Base-by-base conservation (phyloP, 2,888 invertebrate species). In the Chrysotoxum bicinctum region DNA sequence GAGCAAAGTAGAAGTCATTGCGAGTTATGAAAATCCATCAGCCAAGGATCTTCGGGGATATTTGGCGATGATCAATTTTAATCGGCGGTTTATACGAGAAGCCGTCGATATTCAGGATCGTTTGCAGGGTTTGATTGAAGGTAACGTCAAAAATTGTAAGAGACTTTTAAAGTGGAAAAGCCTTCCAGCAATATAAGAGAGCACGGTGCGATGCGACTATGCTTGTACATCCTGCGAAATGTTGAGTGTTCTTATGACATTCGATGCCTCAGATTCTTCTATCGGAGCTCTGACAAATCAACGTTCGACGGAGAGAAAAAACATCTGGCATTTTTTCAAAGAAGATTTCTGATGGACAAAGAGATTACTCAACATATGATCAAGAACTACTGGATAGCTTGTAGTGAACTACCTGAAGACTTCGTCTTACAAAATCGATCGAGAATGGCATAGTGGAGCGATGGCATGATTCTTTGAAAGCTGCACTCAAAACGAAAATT, bases 391-490 rank as follows among this genome's bases (percentile, higher is more conserved):
- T 56, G 19, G 56, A 16, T 4, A 19, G 1, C 48, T 85, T 1
- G 88, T 87, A 6, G 52, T 85, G 2, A 32, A 75, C 0, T 85
- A 87, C 19, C 32, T 82, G 32, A 48, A 52, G 19, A 84, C 85
- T 12, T 82, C 86, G 10, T 26, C 83, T 3, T 87, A 86, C 50
- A n/a, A 87, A 88, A 30, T 83, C 87, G 0, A 83, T 86, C 64
- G 45, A 83, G 14, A 88, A 88, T 52, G 87, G 86, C 1, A 62
- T 86, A 23, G 58, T 87, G 12, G 88, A 88, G 56, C 48, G 87
- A 30, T 88, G 83, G 68, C 86, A 88, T 35, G 72, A 87, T 1
- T 73, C 76, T 1, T 10, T 88, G 9, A 87, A 88, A 45, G 35
- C 66, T 12, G 72, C 87, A 6, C 66, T 87, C 2, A 87, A 70